Evolutionary conservation across 2,113 vertebrate species (phyloP), one percentile per base, ranked within the genome.

Genomic region (Acrocephalus arundinaceus): DNA sequence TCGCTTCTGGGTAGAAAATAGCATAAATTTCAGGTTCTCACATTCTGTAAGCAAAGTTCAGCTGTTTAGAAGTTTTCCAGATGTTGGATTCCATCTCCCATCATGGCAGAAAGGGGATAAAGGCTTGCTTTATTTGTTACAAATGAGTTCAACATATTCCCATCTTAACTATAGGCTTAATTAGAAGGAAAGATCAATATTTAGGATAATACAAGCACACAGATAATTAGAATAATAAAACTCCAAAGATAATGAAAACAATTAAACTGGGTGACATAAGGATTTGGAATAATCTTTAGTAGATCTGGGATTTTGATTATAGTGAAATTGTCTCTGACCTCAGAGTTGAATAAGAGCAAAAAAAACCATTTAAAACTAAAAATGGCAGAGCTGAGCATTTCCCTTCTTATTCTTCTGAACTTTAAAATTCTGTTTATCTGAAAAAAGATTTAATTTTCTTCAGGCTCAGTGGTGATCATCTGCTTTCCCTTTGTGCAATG

Each of bases 101-200:
- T 15, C 19, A 1, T 52, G 41, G 52, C 41, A 75, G 14, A 11
- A 9, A 54, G 15, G 31, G 30, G 8, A 70, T 66, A 59, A 67
- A 59, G 16, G 54, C 28, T 89, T 54, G 55, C 27, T 80, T 82
- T 62, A 9, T 74, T 90, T 87, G 17, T 67, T 78, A 43, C 31
- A 79, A 20, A 51, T 2, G 2, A 37, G 9, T 31, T 31, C 11
- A 45, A 25, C 25, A 11, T 68, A n/a, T 57, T 78, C 24, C 67
- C 52, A 6, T 39, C 71, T 97, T 96, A 93, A 94, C 94, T 76
- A 61, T 63, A 79, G 79, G 57, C 80, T 94, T 95, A 91, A 83
- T 92, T 94, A 91, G 58, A 80, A 92, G 82, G 71, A 30, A 93
- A 92, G 91, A 89, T 95, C 95, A 68, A 90, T 94, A 82, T 78